These are phyloP conservation scores for Callopanchax toddi DNA, from an alignment of 2,113 vertebrate species.

Conservation along the genomic window DNA sequence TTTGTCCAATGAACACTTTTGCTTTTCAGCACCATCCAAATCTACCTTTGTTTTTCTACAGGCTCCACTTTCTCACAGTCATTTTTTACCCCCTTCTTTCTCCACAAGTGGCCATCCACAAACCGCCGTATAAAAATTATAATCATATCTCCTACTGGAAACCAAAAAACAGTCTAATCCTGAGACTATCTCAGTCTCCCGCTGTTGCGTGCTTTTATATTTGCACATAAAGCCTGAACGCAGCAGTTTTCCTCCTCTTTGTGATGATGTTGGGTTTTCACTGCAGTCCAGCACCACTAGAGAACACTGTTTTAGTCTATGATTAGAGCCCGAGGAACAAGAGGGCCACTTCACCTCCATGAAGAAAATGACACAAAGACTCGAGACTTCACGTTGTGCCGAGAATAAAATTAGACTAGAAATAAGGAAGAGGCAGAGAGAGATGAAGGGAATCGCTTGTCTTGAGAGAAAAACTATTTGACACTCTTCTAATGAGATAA, in stretches of 20 bases:
- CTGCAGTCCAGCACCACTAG: conserved; percentile 56
- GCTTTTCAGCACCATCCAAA: conserved; percentile 32
- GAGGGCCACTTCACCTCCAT: conserved; percentile 72
- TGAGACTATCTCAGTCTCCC: conserved; percentile 74
- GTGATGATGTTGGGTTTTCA: conserved; percentile 61
- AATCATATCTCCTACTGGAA: conserved; percentile 62
- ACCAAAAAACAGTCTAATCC: conserved; percentile 57
- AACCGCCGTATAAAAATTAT: conserved; percentile 56
- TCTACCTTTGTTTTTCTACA: conserved; percentile 38
- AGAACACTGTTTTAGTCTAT: conserved; percentile 68
- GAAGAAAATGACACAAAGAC: conserved; percentile 71
- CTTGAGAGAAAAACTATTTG: conserved; percentile 13
- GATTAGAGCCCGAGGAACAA: conserved; percentile 64
- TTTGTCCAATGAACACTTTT: neutral
- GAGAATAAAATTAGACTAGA: conserved; percentile 50
- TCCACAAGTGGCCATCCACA: conserved; percentile 52
- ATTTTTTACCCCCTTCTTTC: conserved; percentile 3
- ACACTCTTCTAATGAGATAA: conserved; percentile 6
- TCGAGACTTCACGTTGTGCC: conserved; percentile 62
- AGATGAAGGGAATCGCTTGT: conserved; percentile 56
- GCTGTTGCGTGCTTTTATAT: conserved; percentile 75
- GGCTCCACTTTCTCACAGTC: conserved; percentile 67
- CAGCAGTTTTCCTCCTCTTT: conserved; percentile 66
- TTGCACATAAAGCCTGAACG: conserved; percentile 71
- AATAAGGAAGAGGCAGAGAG: conserved; percentile 35